Percentiles rank a stretch among this genome's conserved stretches.
phyloP scores from a whole-genome alignment of 2,888 invertebrate genomes.

The Muscina levida region DNA sequence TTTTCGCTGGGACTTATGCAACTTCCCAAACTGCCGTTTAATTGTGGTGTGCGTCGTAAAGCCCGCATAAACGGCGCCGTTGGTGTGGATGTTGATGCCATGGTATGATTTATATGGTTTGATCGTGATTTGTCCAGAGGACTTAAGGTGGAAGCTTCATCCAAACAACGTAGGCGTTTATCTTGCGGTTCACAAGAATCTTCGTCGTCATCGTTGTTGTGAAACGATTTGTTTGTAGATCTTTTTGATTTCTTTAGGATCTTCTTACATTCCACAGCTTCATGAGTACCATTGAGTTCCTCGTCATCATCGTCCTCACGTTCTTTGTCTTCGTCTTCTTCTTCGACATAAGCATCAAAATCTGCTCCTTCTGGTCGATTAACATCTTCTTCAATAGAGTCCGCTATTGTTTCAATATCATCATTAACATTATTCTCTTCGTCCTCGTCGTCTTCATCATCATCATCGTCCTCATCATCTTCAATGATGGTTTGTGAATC shows the following conservation, averaged over 20 bases:
- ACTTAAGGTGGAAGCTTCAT: slow-evolving; percentile 41
- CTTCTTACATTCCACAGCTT: slow-evolving; percentile 59
- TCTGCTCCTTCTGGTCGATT: slow-evolving; percentile 23
- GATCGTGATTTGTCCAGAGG: slow-evolving; percentile 66
- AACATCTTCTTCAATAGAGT: slow-evolving; percentile 68
- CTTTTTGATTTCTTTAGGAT: slow-evolving; percentile 54
- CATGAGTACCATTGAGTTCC: slow-evolving; percentile 52
- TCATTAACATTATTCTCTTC: slow-evolving; percentile 57
- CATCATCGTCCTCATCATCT: too few species aligned
- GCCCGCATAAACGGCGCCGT: slow-evolving; percentile 66
- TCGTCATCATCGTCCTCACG: slow-evolving; percentile 58
- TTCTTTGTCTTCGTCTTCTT: slow-evolving; percentile 58
- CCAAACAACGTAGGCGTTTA: slow-evolving; percentile 49
- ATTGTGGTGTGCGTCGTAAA: slow-evolving; percentile 70
- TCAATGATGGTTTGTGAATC: slow-evolving; percentile 49
- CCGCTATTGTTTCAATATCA: slow-evolving; percentile 71
- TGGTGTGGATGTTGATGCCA: slow-evolving; percentile 72
- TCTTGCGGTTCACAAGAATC: slow-evolving; percentile 67
- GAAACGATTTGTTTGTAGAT: slow-evolving; percentile 48
- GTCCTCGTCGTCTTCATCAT: slow-evolving; percentile 65
- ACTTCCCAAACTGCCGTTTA: slow-evolving; percentile 77
- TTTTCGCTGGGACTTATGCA: slow-evolving; percentile 79
- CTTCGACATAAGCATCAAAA: slow-evolving; percentile 46
- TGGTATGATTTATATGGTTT: slow-evolving; percentile 54
- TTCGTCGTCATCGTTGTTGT: slow-evolving; percentile 69